These are phyloP conservation scores for Corvus hawaiiensis DNA, from an alignment of 2,113 vertebrate species.

Conservation along the genomic window DNA sequence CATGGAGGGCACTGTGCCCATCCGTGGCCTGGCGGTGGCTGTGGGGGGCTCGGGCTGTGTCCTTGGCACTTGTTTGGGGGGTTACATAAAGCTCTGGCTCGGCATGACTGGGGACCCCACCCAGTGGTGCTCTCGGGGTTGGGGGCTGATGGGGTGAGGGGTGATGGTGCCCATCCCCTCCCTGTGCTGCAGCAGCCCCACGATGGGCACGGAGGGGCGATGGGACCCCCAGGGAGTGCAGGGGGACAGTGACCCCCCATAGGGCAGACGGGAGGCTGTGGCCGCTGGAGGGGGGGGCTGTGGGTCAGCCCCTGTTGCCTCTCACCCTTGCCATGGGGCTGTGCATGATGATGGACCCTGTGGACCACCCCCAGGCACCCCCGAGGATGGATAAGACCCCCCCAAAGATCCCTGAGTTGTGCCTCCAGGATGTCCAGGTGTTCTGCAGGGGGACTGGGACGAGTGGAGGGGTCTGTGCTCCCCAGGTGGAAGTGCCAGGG, in stretches of 20 bases:
- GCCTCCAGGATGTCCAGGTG: neutral
- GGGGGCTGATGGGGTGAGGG: neutral
- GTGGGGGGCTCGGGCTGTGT: neutral
- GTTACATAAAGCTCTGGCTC: neutral
- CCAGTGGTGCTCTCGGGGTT: neutral
- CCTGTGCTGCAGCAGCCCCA: neutral
- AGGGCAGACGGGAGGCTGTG: neutral
- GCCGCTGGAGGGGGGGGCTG: neutral
- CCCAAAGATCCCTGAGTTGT: neutral
- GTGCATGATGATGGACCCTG: fast-evolving
- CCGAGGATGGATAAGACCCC: neutral
- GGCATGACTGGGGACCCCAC: neutral
- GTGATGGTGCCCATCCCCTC: neutral
- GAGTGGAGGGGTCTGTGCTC: neutral
- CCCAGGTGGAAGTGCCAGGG: neutral
- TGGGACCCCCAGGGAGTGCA: too few relatives aligned
- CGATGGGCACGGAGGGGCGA: neutral
- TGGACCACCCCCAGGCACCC: neutral
- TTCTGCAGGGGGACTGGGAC: neutral
- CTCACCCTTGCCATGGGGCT: neutral
- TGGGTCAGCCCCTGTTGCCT: neutral
- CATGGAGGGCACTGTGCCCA: neutral
- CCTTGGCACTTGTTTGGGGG: too few relatives aligned
- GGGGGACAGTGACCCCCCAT: neutral
- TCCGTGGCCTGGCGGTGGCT: neutral